These are phyloP conservation scores for Chorisops tibialis DNA, from an alignment of 2,888 invertebrate species.

Conservation along the genomic window DNA sequence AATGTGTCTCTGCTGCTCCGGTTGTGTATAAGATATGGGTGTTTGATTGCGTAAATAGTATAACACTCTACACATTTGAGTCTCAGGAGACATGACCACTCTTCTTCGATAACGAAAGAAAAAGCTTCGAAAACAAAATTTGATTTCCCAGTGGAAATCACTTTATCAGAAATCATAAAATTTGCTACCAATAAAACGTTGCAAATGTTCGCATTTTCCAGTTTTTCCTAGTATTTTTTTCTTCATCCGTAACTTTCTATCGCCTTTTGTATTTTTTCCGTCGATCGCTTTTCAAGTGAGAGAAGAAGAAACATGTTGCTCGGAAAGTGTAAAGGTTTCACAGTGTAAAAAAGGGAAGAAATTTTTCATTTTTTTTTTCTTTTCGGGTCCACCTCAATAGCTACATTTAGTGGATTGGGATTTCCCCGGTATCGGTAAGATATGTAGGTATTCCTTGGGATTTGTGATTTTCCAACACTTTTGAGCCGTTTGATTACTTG, in stretches of 20 bases:
- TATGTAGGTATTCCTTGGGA: conserved; percentile 21
- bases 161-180: conserved; percentile 51
- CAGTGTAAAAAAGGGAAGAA: no score
- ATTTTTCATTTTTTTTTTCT: no score
- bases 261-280: no score
- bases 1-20: background rate
- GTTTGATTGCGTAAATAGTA: conserved; percentile 27
- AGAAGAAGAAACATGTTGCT: no score
- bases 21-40: conserved; percentile 6
- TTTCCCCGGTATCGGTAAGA: background rate
- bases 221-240: conserved; percentile 28
- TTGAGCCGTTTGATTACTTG: conserved; percentile 20
- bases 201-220: conserved; percentile 38
- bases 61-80: conserved; percentile 11
- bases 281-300: no score
- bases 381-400: background rate
- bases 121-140: conserved; percentile 36
- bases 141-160: conserved; percentile 49
- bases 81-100: conserved; percentile 30
- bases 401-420: background rate
- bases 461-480: conserved; percentile 20
- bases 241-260: no score
- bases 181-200: conserved; percentile 43
- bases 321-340: no score
- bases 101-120: conserved; percentile 28